Evolutionary conservation across 53 echinoderm and acorn worm species (phyloP), one percentile per base, ranked within the genome.

Genomic region (Hippasteria phrygiana): DNA sequence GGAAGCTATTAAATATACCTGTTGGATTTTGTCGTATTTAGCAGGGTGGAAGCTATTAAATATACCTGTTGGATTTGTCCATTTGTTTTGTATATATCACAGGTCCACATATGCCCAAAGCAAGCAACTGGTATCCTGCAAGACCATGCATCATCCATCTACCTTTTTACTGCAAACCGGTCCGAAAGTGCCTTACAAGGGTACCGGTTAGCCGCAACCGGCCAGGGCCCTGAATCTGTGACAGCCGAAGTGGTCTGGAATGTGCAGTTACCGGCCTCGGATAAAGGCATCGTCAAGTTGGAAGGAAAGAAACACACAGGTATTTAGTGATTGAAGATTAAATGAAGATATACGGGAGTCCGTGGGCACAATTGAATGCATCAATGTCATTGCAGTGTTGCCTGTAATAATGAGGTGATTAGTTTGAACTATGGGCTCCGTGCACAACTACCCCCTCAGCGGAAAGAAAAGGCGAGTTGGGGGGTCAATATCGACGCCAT

Each of bases 81-180:
- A 59, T 24, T 59, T 59, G 24, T 14, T 17, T 59, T 14, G n/a
- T 59, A n/a, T 43, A 0, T 5, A 16, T 55, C 45, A 5, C 53
- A 98, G 98, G 94, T 95, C 0, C 94, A 96, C 33, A 37, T 92
- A 11, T 91, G 91, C 53, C 98, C 98, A 10, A 24, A 93, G 2
- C 66, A 80, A 45, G 91, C 93, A 26, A 43, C 66, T 4, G 64
- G 83, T 5, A 71, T 89, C 28, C 59, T 98, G 3, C 34, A 43
- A 39, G 88, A 94, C 39, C 71, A 93, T 55, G 12, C 63, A 71
- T 55, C 87, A 2, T 88, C 67, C 18, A 89, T 98, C 22, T 98
- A 87, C 77, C 92, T 98, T 80, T 98, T 89, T 84, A 98, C 94
- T 24, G 98, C 92, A 5, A 88, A 98, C 65, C 59, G 90, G 4